A percentile compares a stretch with the other conserved stretches of the same genome.
Evolutionary conservation across 2,888 invertebrate genomes (phyloP).

Genomic region (Xylocampa areola): DNA sequence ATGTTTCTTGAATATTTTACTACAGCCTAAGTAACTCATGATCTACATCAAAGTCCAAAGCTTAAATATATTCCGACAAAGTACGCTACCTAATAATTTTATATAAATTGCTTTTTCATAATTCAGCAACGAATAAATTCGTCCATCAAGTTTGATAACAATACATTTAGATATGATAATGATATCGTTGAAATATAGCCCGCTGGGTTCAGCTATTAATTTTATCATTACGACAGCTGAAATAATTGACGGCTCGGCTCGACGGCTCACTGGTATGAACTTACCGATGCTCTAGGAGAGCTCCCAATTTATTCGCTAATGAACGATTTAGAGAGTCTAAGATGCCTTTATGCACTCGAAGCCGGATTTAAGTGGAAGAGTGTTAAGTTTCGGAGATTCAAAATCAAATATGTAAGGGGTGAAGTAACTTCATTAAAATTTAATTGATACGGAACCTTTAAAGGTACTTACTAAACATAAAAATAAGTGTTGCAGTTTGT

Average conservation of each 20-base stretch:
- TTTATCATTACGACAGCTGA: constrained; percentile 36
- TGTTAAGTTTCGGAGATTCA: constrained; percentile 12
- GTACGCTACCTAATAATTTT: background rate
- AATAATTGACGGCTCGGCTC: constrained; percentile 51
- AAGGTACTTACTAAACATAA: too few relatives aligned
- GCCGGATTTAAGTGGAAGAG: constrained; percentile 3
- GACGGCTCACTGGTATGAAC: constrained; percentile 33
- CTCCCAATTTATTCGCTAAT: constrained; percentile 44
- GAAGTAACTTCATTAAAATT: background rate
- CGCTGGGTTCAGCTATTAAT: constrained; percentile 36
- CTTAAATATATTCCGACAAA: background rate
- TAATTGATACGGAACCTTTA: too few relatives aligned
- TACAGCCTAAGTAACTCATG: background rate
- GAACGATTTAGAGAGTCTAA: constrained; percentile 32
- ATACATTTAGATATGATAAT: constrained; percentile 28
- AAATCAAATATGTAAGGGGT: background rate
- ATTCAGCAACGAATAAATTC: constrained; percentile 25
- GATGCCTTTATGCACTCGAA: constrained; percentile 17
- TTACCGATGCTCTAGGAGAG: constrained; percentile 31
- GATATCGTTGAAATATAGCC: constrained; percentile 24
- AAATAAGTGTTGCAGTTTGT: too few relatives aligned
- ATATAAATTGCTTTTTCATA: constrained; percentile 3
- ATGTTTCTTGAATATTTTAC: background rate
- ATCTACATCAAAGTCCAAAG: background rate
- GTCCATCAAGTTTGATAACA: constrained; percentile 32